Percentiles rank a stretch among this genome's conserved stretches.
Evolutionary conservation across 2,797 vertebrate species (phyloP).

Genomic region (Miichthys miiuy): DNA sequence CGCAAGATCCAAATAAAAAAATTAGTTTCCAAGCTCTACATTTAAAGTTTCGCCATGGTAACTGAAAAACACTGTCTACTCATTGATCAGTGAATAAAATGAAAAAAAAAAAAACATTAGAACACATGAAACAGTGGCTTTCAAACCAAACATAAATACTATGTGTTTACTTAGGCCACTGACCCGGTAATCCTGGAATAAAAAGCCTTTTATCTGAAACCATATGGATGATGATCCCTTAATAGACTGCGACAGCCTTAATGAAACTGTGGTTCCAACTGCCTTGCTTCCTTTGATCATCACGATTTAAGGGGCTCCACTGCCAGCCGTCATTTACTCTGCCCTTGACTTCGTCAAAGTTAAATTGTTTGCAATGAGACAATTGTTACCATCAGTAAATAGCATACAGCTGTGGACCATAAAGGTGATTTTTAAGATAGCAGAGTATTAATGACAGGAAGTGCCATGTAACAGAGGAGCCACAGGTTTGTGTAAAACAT

Average conservation of each 20-base stretch:
- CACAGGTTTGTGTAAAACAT: conserved; percentile 39
- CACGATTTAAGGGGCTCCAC: conserved; percentile 48
- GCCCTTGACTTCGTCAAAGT: conserved; percentile 75
- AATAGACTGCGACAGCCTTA: conserved; percentile 66
- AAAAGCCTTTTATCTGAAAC: conserved; percentile 60
- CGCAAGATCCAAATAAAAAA: not conserved
- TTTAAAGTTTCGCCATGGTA: not conserved
- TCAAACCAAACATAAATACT: conserved; percentile 23
- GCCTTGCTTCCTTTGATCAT: conserved; percentile 72
- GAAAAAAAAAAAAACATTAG: not conserved
- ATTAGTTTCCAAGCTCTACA: not conserved
- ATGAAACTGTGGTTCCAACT: conserved; percentile 62
- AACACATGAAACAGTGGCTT: conserved; percentile 1
- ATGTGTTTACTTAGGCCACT: conserved; percentile 19
- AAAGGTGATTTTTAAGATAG: conserved; percentile 62
- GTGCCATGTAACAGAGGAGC: conserved; percentile 28
- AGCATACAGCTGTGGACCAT: conserved; percentile 52
- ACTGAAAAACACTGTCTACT: not conserved
- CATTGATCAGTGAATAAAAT: not conserved
- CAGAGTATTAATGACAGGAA: conserved; percentile 58
- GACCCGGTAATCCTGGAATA: conserved; percentile 34
- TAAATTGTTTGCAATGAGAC: conserved; percentile 69
- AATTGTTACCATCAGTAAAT: conserved; percentile 70
- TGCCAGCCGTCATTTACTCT: conserved; percentile 47
- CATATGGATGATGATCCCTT: conserved; percentile 58